These are phyloP conservation scores for Pocota personata DNA, from an alignment of 2,888 invertebrate species.

Conservation along the genomic window DNA sequence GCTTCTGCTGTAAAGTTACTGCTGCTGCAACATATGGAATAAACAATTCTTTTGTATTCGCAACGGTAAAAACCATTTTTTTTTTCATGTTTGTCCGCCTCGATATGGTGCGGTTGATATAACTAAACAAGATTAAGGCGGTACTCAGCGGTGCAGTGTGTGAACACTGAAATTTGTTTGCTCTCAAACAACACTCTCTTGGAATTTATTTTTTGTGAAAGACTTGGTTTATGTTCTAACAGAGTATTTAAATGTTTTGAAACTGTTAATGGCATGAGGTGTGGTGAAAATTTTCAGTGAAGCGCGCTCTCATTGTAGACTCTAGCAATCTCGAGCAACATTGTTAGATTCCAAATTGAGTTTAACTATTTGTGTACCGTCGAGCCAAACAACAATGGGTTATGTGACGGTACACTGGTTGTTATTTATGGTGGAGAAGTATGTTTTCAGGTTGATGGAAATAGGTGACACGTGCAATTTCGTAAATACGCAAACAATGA, in stretches of 20 bases:
- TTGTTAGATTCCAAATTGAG: constrained; percentile 40
- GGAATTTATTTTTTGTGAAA: constrained; percentile 6
- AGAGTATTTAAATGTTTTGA: constrained; percentile 32
- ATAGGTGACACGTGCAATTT: constrained; percentile 54
- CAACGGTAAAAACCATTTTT: constrained; percentile 50
- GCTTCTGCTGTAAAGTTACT: background rate
- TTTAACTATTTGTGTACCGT: constrained; percentile 12
- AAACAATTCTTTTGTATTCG: constrained; percentile 61
- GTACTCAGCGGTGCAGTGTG: too few species aligned
- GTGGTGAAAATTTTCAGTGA: constrained; percentile 47
- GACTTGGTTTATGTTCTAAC: constrained; percentile 34
- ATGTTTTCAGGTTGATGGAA: constrained; percentile 38
- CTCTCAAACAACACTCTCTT: background rate
- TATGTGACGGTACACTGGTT: constrained; percentile 18
- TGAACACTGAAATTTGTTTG: constrained; percentile 19
- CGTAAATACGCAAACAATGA: constrained; percentile 38
- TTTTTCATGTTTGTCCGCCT: constrained; percentile 10
- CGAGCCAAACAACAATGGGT: constrained; percentile 40
- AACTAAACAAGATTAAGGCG: constrained; percentile 37
- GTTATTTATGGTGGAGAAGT: constrained; percentile 5
- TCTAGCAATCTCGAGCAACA: background rate
- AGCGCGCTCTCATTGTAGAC: constrained; percentile 24
- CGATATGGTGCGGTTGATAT: constrained; percentile 10
- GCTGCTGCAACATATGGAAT: constrained; percentile 57
- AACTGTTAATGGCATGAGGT: constrained; percentile 61